Percentiles rank a stretch among this genome's conserved stretches.
Evolutionary conservation across 2,797 vertebrate genomes (phyloP).

Genomic region (Spea hammondii): DNA sequence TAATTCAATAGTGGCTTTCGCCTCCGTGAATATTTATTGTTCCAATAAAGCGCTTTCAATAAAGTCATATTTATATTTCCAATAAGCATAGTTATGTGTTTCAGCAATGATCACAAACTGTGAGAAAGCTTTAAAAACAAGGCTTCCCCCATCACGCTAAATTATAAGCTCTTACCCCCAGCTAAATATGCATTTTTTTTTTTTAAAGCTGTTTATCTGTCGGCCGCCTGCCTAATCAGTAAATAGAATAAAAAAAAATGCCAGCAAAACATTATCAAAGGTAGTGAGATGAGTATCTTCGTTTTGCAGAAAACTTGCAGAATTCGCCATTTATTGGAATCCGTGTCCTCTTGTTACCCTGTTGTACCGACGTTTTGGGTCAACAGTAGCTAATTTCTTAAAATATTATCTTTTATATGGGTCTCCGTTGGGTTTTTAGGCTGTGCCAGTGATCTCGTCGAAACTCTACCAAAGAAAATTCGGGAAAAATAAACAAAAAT

Average conservation of each 20-base stretch:
- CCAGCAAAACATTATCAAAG: constrained; percentile 36
- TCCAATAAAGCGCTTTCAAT: constrained; percentile 46
- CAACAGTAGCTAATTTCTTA: too few species aligned
- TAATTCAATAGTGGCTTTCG: constrained; percentile 26
- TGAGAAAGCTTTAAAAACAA: constrained; percentile 46
- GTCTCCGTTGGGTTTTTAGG: too few species aligned
- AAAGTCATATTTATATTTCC: constrained; percentile 52
- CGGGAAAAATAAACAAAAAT: too few species aligned
- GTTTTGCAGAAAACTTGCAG: neutral
- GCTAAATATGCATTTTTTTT: constrained; percentile 29
- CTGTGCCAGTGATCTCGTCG: too few species aligned
- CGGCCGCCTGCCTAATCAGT: neutral
- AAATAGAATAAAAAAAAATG: constrained; percentile 15
- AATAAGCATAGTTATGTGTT: constrained; percentile 35
- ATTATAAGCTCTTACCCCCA: constrained; percentile 46
- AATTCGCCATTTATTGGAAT: too few species aligned
- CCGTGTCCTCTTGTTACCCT: too few species aligned
- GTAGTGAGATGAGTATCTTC: constrained; percentile 53
- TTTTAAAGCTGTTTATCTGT: constrained; percentile 29
- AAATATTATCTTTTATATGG: too few species aligned
- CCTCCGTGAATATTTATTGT: constrained; percentile 42
- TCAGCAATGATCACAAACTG: constrained; percentile 37
- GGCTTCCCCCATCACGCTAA: constrained; percentile 49
- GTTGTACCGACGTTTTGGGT: too few species aligned
- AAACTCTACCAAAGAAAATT: too few species aligned